Evolutionary conservation across 2,113 vertebrate species (phyloP), one percentile per base, ranked within the genome.

Genomic region (Pseudopodoces humilis): DNA sequence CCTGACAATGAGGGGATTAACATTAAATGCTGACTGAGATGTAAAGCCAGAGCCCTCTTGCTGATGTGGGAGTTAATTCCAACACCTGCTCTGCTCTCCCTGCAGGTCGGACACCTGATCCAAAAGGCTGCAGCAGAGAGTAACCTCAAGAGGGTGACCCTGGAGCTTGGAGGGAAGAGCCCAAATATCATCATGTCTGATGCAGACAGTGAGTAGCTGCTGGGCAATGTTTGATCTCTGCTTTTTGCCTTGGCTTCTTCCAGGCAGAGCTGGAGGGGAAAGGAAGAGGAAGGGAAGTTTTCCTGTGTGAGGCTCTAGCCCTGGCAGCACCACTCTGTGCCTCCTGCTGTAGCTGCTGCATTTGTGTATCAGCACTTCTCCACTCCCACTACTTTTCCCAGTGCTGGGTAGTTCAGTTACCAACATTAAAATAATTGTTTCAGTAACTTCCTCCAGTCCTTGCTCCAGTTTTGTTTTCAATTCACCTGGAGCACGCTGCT

Each of bases 111-210:
- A 59, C 99, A 98, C 71, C 97, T 99, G 21, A 98, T 99, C 97
- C 99, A 99, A 95, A 98, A 99, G 90, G 99, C 99, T 11, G 98
- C 99, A 15, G 99, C 98, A 41, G 98, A 58, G 67, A 99, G 98
- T 69, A 99, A 99, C 96, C 97, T 99, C 82, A 99, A 99, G 97
- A 99, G 98, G 78, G 99, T 99, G 84, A 99, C 99, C 1, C 96
- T 99, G 95, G 99, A 99, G 93, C 98, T 99, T 7, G 99, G 99
- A 55, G 99, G 99, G 13, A 99, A 99, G 97, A 99, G 99, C 90
- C 99, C 99, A 3, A 99, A 99, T 10, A 99, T 99, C 89, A 98
- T 99, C 97, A 83, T 99, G 96, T 99, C 99, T 6, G 99, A 99
- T 37, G 99, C 99, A 2, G 97, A 99, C 84, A 97, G 99, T 99